Percentiles rank a stretch among this genome's conserved stretches.
Evolutionary conservation across 2,113 vertebrate species (phyloP).

Genomic region (Sinocyclocheilus anophthalmus): DNA sequence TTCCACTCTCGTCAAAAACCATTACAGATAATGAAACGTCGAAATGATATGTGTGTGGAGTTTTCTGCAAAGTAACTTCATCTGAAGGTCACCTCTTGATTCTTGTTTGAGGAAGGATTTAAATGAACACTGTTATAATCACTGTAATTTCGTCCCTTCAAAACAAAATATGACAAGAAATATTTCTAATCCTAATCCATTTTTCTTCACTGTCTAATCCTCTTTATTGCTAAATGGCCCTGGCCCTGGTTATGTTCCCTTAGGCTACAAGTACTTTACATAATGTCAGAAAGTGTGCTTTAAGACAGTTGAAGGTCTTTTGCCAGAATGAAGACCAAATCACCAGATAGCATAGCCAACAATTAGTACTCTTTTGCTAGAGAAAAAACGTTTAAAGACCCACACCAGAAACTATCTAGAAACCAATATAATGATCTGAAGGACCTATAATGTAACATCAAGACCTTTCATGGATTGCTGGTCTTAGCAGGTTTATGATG

Average conservation of each 20-base stretch:
- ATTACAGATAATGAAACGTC: neutral
- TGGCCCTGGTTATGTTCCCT: constrained; percentile 27
- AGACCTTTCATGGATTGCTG: neutral
- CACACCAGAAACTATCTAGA: neutral
- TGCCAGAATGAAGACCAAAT: neutral
- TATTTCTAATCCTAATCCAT: constrained; percentile 44
- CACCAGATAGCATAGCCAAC: neutral
- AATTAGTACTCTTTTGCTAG: neutral
- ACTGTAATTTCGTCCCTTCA: constrained; percentile 33
- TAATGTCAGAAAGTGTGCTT: constrained; percentile 30
- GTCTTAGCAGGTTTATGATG: no score
- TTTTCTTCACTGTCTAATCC: constrained; percentile 45
- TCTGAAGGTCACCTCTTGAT: constrained; percentile 49
- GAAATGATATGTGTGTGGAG: neutral
- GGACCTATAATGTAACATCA: neutral
- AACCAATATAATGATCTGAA: neutral
- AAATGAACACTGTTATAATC: constrained; percentile 50
- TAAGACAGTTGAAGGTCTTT: constrained; percentile 34
- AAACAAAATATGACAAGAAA: constrained; percentile 43
- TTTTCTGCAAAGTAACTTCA: constrained; percentile 14
- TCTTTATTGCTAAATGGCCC: constrained; percentile 43
- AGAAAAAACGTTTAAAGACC: neutral
- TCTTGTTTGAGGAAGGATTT: constrained; percentile 21
- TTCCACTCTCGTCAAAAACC: neutral
- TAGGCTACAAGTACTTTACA: constrained; percentile 40